Evolutionary conservation across 1,140 invertebrate genomes (phyloP), one percentile per base, ranked within the genome.

Genomic region (Copidosoma floridanum): DNA sequence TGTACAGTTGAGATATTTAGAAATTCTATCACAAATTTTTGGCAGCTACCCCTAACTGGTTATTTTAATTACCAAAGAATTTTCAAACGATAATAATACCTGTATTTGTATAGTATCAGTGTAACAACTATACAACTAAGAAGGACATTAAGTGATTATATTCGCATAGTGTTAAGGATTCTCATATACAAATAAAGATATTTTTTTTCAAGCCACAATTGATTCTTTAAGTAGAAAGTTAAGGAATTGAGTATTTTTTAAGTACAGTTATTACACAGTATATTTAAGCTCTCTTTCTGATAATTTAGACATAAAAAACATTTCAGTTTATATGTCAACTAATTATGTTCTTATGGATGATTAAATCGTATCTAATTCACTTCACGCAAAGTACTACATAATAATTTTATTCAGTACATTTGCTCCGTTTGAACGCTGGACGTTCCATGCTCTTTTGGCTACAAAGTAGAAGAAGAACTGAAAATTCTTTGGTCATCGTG

Each of bases 401-500:
- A 55, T 32, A 20, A 41, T 41, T 18, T 38, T 21, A 18, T 38
- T 27, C 14, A 52, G 6, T 18, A 24, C 23, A 48, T 24, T 51
- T n/a, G 26, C 38, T 65, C 48, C 24, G 20, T 63, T 58, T 63
- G 46, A 63, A 47, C 23, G 57, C 53, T 56, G 62, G 57, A 44
- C 53, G 52, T 60, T 60, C 32, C 43, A 53, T 43, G 37, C 23
- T 21, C 16, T 53, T 4, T 47, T 16, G 44, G 35, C 47, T 24
- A 43, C 37, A 24, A 14, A 18, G 27, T 40, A 37, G 24, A 38
- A 46, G 41, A 23, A 43, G 41, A 23, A 51, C 3, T 11, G 21
- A 24, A 41, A 38, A 52, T 63, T 63, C 57, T 58, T 62, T 56
- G 59, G 57, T 64, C 59, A 64, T 65, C 57, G 44, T 16, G 57